Evolutionary conservation across 1,140 invertebrate genomes (phyloP).

Genomic region (Pseudomyrmex sp.): DNA sequence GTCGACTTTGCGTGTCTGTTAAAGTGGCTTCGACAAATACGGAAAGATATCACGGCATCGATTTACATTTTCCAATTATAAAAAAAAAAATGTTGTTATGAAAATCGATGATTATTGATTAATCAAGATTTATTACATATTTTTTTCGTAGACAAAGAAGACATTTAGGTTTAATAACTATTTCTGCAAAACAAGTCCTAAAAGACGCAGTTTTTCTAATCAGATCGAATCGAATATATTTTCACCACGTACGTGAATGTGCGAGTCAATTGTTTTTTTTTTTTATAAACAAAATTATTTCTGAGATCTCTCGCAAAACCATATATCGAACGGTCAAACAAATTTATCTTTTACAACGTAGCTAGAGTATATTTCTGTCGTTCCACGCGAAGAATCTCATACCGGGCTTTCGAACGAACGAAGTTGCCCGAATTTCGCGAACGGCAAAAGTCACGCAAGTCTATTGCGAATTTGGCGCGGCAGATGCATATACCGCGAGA

Average conservation of each 20-base stretch:
- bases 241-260: slow-evolving; percentile 6
- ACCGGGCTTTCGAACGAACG: slow-evolving; percentile 15
- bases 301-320: background rate
- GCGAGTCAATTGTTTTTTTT: background rate
- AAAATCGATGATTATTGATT: too few species aligned
- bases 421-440: slow-evolving; percentile 45
- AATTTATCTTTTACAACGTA: slow-evolving; percentile 34
- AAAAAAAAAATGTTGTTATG: too few species aligned
- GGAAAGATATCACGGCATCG: slow-evolving; percentile 8
- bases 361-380: background rate
- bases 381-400: slow-evolving; percentile 28
- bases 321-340: slow-evolving; percentile 21
- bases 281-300: background rate
- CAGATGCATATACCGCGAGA: slow-evolving; percentile 38
- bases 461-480: slow-evolving; percentile 44
- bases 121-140: background rate
- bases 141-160: background rate
- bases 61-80: slow-evolving; percentile 28
- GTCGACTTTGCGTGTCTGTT: slow-evolving; percentile 25
- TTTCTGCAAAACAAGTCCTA: background rate
- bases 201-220: slow-evolving; percentile 20
- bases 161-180: background rate
- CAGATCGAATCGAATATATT: slow-evolving; percentile 42
- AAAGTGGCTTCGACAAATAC: slow-evolving; percentile 14
- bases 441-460: slow-evolving; percentile 34